Percentiles rank a stretch among this genome's conserved stretches.
Evolutionary conservation across 1,140 invertebrate species (phyloP).

Genomic region (Tachypleus tridentatus): DNA sequence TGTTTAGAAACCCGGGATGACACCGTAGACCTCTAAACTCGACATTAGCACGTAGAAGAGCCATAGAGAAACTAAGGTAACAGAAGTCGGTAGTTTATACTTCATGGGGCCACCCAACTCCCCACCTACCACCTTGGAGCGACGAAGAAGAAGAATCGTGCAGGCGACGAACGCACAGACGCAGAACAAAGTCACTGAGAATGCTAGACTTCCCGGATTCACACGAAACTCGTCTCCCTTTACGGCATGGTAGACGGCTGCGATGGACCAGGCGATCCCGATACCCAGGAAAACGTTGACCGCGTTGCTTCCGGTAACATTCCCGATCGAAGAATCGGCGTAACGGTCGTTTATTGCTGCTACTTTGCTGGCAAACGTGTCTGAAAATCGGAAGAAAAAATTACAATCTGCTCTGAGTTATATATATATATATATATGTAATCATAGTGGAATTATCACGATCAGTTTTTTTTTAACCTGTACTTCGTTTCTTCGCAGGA

Average conservation of each 20-base stretch:
- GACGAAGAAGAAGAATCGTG: slow-evolving; percentile 58
- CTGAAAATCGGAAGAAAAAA: slow-evolving; percentile 33
- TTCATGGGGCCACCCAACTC: slow-evolving; percentile 76
- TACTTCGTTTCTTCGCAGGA: too few relatives aligned
- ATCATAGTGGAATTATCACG: too few relatives aligned
- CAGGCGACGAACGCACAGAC: slow-evolving; percentile 38
- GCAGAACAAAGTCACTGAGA: slow-evolving; percentile 45
- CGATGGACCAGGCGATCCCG: slow-evolving; percentile 39
- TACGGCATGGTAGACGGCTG: slow-evolving; percentile 29
- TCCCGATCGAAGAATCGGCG: slow-evolving; percentile 93
- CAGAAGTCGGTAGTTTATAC: slow-evolving; percentile 60
- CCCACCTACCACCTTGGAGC: slow-evolving; percentile 64
- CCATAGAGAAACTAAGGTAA: slow-evolving; percentile 76
- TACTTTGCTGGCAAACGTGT: slow-evolving; percentile 97
- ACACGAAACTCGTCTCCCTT: slow-evolving; percentile 35
- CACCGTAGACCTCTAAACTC: slow-evolving; percentile 78
- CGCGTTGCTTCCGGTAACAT: slow-evolving; percentile 96
- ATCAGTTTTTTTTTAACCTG: too few relatives aligned
- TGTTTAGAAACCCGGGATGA: slow-evolving; percentile 29
- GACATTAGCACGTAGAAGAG: slow-evolving; percentile 82
- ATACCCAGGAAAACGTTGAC: slow-evolving; percentile 74
- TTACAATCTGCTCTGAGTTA: neutral
- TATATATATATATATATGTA: neutral
- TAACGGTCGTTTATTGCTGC: slow-evolving; percentile 93
- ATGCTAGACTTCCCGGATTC: slow-evolving; percentile 40